Evolutionary conservation across 2,113 vertebrate genomes (phyloP).

Genomic region (Hydropotes inermis): DNA sequence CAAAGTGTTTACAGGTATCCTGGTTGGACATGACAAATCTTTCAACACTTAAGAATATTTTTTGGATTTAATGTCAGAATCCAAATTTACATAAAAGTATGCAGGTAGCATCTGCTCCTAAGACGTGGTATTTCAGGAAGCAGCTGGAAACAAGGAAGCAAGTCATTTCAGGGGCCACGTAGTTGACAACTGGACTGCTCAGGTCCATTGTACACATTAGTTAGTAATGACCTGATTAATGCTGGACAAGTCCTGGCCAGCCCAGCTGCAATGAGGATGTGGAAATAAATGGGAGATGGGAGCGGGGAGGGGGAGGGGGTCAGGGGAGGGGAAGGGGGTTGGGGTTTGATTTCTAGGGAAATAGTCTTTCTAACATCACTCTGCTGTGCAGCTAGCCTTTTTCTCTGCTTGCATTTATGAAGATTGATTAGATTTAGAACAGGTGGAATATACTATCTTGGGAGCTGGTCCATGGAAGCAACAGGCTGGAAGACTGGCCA

Average conservation of each 20-base stretch:
- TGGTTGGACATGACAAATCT: not conserved
- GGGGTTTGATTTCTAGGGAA: not conserved
- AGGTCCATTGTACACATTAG: not conserved
- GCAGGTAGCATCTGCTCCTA: not conserved
- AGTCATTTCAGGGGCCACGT: not conserved
- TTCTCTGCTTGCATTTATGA: not conserved
- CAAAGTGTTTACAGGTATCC: not conserved
- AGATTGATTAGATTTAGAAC: not conserved
- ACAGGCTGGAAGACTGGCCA: not conserved
- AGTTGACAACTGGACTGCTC: no score
- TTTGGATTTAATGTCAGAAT: not conserved
- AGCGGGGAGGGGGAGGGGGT: accelerated
- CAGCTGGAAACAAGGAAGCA: not conserved
- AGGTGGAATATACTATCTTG: not conserved
- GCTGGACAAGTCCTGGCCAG: not conserved
- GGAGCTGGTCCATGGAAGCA: not conserved
- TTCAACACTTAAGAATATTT: not conserved
- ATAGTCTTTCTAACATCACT: not conserved
- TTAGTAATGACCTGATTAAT: slow-evolving; percentile 19
- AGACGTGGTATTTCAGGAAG: not conserved
- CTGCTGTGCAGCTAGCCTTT: not conserved
- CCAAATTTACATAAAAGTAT: not conserved
- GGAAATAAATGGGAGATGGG: not conserved
- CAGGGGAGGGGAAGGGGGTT: not conserved
- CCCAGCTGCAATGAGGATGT: not conserved